phyloP scores from a whole-genome alignment of 2,888 invertebrate genomes.

The Epinotia demarniana region DNA sequence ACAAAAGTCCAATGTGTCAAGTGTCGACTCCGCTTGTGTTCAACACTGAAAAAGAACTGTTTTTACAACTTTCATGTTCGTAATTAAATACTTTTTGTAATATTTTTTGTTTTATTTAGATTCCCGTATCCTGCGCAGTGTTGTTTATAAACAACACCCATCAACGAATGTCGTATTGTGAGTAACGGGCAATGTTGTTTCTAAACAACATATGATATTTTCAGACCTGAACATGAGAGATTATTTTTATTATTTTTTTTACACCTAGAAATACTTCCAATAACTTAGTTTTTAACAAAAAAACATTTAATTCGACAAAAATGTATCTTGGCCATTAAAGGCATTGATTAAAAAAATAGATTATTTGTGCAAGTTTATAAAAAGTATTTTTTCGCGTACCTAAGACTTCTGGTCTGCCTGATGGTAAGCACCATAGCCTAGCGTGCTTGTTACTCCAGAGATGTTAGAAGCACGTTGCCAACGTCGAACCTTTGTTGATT shows the following conservation, averaged over 20 bases:
- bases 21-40: not conserved
- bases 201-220: not conserved
- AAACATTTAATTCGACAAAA: not conserved
- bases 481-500: no score
- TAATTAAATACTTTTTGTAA: not conserved
- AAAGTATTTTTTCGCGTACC: no score
- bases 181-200: no score
- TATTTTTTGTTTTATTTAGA: slow-evolving; percentile 3
- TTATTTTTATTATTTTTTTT: not conserved
- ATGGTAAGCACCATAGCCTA: no score
- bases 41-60: not conserved
- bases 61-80: not conserved
- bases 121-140: not conserved
- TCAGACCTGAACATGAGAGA: not conserved
- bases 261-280: not conserved
- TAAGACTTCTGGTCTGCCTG: no score
- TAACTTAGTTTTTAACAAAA: slow-evolving; percentile 3
- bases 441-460: no score
- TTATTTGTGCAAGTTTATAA: no score
- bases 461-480: no score
- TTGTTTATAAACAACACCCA: not conserved
- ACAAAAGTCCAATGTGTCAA: slow-evolving; percentile 1
- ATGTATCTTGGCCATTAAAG: not conserved
- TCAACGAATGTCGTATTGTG: no score
- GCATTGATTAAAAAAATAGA: not conserved